Evolutionary conservation across 1,140 invertebrate genomes (phyloP), one percentile per base, ranked within the genome.

Genomic region (Nasonia giraulti): DNA sequence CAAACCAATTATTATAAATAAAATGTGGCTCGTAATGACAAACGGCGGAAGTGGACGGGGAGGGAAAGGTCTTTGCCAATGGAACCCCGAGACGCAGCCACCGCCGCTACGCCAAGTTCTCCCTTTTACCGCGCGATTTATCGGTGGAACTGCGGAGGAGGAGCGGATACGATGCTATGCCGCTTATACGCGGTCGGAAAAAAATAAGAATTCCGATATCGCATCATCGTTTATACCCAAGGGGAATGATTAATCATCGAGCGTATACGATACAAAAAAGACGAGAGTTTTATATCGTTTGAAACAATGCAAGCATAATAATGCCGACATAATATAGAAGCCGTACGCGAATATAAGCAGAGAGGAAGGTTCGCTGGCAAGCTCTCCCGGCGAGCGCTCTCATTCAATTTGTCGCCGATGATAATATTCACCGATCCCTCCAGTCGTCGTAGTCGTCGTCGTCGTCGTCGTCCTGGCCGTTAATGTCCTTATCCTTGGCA

Each of bases 1-100:
- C 90, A 86, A 90, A 91, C 90, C 90, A 90, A 91, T 91, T 91
- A 91, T 91, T 91, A 91, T 91, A 91, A 91, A 91, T 91, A 91
- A 91, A 91, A 91, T 90, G 89, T 89, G 88, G 88, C 88, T 84
- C 87, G 87, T 90, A 90, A 91, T 91, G 91, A 91, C 89, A 91
- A 91, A 91, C 87, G 89, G 88, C 90, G 88, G 87, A 82, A 73
- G 77, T 82, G 62, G 31, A 31, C 85, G 84, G 84, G 82, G 76
- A 76, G 80, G 55, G 78, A 82, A 84, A 80, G 87, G 74, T 87
- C 87, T 88, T 89, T 87, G 87, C 89, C 87, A 89, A 85, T 88
- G 90, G 87, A 89, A 87, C 89, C 87, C 47, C 31, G 23, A 23
- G 47, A 27, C 74, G 37, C 11, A 23, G 33, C n/a, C 5, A 17